These are phyloP conservation scores for Listrodromus nycthemerus DNA, from an alignment of 2,888 invertebrate genomes.

Conservation along the genomic window DNA sequence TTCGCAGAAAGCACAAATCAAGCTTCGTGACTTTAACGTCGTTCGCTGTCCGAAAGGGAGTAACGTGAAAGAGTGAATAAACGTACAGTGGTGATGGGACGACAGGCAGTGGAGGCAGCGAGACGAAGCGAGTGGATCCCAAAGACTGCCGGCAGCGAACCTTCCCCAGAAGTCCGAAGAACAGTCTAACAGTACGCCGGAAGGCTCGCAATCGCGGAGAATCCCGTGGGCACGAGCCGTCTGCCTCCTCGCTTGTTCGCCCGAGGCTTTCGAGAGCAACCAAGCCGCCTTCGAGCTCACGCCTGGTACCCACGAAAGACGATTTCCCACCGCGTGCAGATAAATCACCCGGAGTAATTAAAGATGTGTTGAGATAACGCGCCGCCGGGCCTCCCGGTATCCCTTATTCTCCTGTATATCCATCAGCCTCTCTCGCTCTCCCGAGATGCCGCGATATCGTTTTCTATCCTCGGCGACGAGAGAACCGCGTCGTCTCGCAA, in stretches of 20 bases:
- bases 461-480: constrained; percentile 51
- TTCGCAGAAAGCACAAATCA: constrained; percentile 69
- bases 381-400: constrained; percentile 39
- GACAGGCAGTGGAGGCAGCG: constrained; percentile 35
- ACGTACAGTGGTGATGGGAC: constrained; percentile 36
- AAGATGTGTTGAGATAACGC: constrained; percentile 79
- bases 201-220: constrained; percentile 37
- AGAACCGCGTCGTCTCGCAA: constrained; percentile 13
- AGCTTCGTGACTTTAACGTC: constrained; percentile 61
- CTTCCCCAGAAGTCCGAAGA: constrained; percentile 40
- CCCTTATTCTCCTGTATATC: constrained; percentile 56
- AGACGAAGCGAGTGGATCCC: constrained; percentile 34
- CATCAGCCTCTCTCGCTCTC: constrained; percentile 41
- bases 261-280: constrained; percentile 51
- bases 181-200: constrained; percentile 28
- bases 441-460: constrained; percentile 74
- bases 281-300: constrained; percentile 40
- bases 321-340: constrained; percentile 71
- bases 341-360: constrained; percentile 79
- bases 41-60: constrained; percentile 52
- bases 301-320: constrained; percentile 64
- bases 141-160: constrained; percentile 39
- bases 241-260: constrained; percentile 33
- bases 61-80: constrained; percentile 42
- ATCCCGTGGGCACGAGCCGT: constrained; percentile 41